Percentiles rank a stretch among this genome's conserved stretches.
Evolutionary conservation across 2,113 vertebrate genomes (phyloP).

Genomic region (Australoheros scitulus): DNA sequence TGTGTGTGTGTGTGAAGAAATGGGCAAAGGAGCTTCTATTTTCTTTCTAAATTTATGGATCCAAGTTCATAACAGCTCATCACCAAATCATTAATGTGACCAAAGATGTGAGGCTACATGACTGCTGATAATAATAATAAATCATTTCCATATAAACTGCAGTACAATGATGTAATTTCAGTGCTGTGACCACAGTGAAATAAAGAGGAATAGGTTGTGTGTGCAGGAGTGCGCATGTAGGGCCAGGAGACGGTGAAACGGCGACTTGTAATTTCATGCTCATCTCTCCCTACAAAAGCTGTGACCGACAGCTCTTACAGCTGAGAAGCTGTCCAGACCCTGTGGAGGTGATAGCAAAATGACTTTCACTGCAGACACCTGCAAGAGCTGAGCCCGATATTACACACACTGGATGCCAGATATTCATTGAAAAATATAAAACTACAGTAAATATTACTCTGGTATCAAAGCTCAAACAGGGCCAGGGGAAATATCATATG

Average conservation of each 20-base stretch:
- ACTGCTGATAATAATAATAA: neutral
- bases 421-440: neutral
- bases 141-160: neutral
- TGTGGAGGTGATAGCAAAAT: neutral
- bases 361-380: neutral
- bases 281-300: constrained; percentile 8
- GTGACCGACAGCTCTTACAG: neutral
- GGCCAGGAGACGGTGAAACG: neutral
- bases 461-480: no score
- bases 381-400: neutral
- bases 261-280: constrained; percentile 31
- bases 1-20: neutral
- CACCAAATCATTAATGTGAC: neutral
- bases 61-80: neutral
- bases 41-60: accelerated
- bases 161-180: neutral
- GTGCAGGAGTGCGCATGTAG: neutral
- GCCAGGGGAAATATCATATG: no score
- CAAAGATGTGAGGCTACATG: neutral
- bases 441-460: no score
- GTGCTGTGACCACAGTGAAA: neutral
- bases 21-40: neutral
- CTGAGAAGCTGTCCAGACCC: neutral
- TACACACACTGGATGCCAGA: neutral
- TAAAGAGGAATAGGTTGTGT: neutral